phyloP scores from a whole-genome alignment of 2,888 invertebrate genomes.

The Lithosia quadra region DNA sequence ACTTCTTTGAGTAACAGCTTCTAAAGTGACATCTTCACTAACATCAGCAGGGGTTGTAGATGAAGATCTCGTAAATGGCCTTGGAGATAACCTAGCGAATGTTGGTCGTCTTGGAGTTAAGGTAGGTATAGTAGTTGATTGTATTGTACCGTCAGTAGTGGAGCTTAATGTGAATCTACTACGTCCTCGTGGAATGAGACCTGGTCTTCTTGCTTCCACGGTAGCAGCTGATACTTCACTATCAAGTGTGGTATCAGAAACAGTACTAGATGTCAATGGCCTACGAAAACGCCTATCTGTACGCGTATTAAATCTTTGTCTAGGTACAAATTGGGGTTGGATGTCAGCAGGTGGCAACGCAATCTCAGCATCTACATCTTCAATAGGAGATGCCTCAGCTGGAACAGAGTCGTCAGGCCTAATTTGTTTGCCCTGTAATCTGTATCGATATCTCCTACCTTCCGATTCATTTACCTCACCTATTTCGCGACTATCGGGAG shows the following conservation, averaged over 20 bases:
- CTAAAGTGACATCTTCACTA: slow-evolving; percentile 35
- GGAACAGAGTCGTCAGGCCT: slow-evolving; percentile 71
- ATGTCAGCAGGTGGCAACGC: slow-evolving; percentile 85
- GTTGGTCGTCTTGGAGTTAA: slow-evolving; percentile 66
- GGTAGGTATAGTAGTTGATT: slow-evolving; percentile 55
- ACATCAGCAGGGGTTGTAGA: slow-evolving; percentile 43
- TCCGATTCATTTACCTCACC: slow-evolving; percentile 51
- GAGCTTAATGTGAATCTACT: slow-evolving; percentile 67
- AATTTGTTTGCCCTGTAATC: slow-evolving; percentile 56
- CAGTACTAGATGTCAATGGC: slow-evolving; percentile 54
- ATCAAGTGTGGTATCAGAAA: slow-evolving; percentile 67
- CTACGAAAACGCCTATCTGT: slow-evolving; percentile 61
- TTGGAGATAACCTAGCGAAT: slow-evolving; percentile 77
- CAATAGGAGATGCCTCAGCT: slow-evolving; percentile 74
- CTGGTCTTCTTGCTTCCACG: slow-evolving; percentile 71
- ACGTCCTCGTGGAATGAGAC: slow-evolving; percentile 72
- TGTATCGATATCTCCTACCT: slow-evolving; percentile 64
- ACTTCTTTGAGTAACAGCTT: slow-evolving; percentile 57
- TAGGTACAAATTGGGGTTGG: slow-evolving; percentile 65
- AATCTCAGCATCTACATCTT: slow-evolving; percentile 75
- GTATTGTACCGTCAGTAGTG: slow-evolving; percentile 62
- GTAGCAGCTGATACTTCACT: slow-evolving; percentile 80
- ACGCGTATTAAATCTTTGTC: slow-evolving; percentile 58
- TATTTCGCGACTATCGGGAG: slow-evolving; percentile 80
- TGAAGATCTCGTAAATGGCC: slow-evolving; percentile 73